Percentiles rank a stretch among this genome's conserved stretches.
Conservation (phyloP, 2,113 vertebrate genomes). For the Cavia porcellus region DNA sequence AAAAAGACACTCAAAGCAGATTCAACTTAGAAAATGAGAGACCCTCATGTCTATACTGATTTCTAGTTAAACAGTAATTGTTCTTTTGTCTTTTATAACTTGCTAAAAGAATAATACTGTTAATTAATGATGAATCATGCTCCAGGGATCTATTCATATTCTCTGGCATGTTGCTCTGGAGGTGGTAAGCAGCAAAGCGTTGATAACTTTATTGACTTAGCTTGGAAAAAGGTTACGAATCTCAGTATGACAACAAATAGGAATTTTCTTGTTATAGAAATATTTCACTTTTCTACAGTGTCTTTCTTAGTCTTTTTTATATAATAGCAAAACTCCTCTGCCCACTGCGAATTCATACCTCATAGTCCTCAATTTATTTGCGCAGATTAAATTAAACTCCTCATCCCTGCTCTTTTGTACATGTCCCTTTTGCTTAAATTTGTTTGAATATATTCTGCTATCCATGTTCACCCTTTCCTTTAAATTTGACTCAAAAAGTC, state of each 20-base stretch:
- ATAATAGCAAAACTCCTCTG: constrained; percentile 12
- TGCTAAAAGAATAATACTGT: constrained; percentile 72
- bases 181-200: constrained; percentile 77
- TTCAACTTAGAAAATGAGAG: constrained; percentile 52
- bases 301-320: constrained; percentile 55
- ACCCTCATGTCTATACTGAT: constrained; percentile 45
- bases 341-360: neutral
- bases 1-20: constrained; percentile 45
- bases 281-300: constrained; percentile 56
- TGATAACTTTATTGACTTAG: constrained; percentile 82
- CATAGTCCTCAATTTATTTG: constrained; percentile 17
- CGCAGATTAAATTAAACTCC: neutral
- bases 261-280: constrained; percentile 77
- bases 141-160: constrained; percentile 77
- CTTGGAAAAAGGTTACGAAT: constrained; percentile 81
- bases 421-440: neutral
- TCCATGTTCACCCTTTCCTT: neutral
- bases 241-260: constrained; percentile 78
- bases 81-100: constrained; percentile 79
- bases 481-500: constrained; percentile 5
- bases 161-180: constrained; percentile 75
- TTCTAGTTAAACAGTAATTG: constrained; percentile 73
- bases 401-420: neutral
- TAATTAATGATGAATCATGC: constrained; percentile 83
- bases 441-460: neutral